Evolutionary conservation across 1,140 invertebrate genomes (phyloP).

Genomic region (Drosophila melanica): DNA sequence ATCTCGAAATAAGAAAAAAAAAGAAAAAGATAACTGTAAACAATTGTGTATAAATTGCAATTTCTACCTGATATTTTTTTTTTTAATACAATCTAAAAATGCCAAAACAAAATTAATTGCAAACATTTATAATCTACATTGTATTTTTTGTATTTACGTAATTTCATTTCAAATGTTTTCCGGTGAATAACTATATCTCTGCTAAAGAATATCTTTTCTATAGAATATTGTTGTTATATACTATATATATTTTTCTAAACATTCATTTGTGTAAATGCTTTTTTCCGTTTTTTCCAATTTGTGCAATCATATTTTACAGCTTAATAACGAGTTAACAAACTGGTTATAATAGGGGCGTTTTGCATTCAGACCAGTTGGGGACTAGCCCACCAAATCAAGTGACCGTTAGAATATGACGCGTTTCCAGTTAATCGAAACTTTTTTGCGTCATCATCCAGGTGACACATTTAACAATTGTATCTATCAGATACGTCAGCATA

Average conservation of each 20-base stretch:
- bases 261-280: not conserved
- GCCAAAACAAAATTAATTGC: too few relatives aligned
- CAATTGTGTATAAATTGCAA: too few relatives aligned
- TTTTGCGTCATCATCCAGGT: constrained; percentile 36
- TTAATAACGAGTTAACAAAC: constrained; percentile 23
- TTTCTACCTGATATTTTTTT: too few relatives aligned
- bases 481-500: constrained; percentile 16
- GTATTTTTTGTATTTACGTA: not conserved
- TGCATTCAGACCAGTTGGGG: not conserved
- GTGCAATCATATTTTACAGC: constrained; percentile 14
- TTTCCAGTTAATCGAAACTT: constrained; percentile 6
- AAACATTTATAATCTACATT: too few relatives aligned
- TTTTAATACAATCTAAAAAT: too few relatives aligned
- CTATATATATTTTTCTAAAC: not conserved
- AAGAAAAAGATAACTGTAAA: too few relatives aligned
- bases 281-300: not conserved
- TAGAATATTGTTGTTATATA: too few relatives aligned
- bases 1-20: too few relatives aligned
- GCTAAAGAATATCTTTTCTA: not conserved
- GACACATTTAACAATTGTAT: constrained; percentile 10
- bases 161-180: not conserved
- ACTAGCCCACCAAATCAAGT: not conserved
- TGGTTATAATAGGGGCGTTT: constrained; percentile 18
- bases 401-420: constrained; percentile 14
- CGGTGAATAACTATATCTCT: not conserved